Evolutionary conservation across 2,797 vertebrate genomes (phyloP), one percentile per base, ranked within the genome.

Genomic region (Onychomys torridus): DNA sequence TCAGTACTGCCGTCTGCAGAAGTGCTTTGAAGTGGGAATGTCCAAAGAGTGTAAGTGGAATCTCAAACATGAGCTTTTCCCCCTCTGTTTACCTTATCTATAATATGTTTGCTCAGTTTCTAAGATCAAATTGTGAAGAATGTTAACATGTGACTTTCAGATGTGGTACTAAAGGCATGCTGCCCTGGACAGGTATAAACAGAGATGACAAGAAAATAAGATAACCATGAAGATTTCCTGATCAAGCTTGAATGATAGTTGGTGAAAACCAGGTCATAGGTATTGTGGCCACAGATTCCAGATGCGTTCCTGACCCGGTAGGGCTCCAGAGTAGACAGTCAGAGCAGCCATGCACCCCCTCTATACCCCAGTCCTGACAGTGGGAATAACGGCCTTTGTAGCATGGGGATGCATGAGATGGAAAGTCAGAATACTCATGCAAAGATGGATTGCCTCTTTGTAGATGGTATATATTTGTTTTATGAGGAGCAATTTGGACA

Each of bases 1-100:
- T 98, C 99, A 99, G 99, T 99, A 99, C 98, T 99, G 99, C 97
- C 99, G 99, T 95, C 99, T 99, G 97, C 99, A 99, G 99, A 99
- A 99, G 98, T 99, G 99, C 98, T 99, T 99, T 98, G 99, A 99
- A 98, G 99, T 99, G 98, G 99, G 99, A 94, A 99, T 99, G 99
- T 99, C 99, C 98, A 99, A 99, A 99, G 99, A 99, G 98, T 99
- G 99, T 99, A 98, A 99, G 99, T 99, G 97, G 91, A 93, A 89
- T 83, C 93, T 96, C 94, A 67, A 93, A 79, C 96, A 88, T 32
- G 43, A 32, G 27, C 93, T 71, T 96, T 73, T 4, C 2, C 10
- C 63, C 63, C 27, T 82, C 96, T 63, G 14, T 95, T 97, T 95
- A 46, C 94, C 87, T 83, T 90, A 88, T 95, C 92, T 1, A 0